Evolutionary conservation across 1,140 invertebrate genomes (phyloP).

Genomic region (Pogonus chalceus): DNA sequence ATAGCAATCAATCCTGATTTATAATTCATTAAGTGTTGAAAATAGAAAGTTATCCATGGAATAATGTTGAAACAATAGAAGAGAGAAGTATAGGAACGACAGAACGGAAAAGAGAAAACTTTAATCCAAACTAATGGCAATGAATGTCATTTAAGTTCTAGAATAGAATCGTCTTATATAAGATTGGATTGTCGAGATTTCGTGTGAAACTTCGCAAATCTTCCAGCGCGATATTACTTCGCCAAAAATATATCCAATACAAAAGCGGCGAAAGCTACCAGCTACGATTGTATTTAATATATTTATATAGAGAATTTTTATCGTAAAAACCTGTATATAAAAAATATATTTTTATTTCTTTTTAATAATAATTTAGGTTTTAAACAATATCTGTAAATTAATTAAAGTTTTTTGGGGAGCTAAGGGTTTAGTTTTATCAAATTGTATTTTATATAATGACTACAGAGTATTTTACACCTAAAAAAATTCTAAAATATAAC

Average conservation of each 20-base stretch:
- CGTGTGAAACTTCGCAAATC: constrained; percentile 14
- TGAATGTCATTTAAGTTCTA: constrained; percentile 20
- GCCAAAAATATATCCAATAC: neutral
- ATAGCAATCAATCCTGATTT: neutral
- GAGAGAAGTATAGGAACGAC: neutral
- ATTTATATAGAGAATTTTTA: too few species aligned
- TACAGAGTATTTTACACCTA: too few species aligned
- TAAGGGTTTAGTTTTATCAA: too few species aligned
- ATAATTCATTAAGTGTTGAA: constrained; percentile 5
- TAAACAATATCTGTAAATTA: too few species aligned
- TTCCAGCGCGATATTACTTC: neutral
- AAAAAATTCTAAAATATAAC: too few species aligned
- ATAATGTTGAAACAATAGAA: constrained; percentile 3
- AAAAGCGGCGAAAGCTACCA: neutral
- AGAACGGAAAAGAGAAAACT: constrained; percentile 7
- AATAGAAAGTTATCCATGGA: constrained; percentile 1
- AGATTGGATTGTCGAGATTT: constrained; percentile 16
- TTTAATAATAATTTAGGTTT: too few species aligned
- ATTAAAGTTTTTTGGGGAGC: too few species aligned
- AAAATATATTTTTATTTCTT: too few species aligned
- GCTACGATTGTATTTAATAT: too few species aligned
- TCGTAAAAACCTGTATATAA: too few species aligned
- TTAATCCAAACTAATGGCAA: constrained; percentile 17
- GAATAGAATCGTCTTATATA: constrained; percentile 15
- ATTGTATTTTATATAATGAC: too few species aligned